phyloP scores from a whole-genome alignment of 2,113 vertebrate genomes.

The Zeus faber region DNA sequence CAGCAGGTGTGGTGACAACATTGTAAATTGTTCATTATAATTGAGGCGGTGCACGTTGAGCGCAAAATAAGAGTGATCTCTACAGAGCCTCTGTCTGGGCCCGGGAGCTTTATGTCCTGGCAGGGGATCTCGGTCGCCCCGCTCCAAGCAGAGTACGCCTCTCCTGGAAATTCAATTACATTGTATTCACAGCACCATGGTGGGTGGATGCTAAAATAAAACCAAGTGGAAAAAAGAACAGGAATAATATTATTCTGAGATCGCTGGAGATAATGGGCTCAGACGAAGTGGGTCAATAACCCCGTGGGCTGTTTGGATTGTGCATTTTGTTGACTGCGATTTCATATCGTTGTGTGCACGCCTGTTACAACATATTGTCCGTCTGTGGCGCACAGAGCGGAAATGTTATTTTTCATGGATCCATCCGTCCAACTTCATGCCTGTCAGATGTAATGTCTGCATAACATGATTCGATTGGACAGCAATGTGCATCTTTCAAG shows the following conservation, averaged over 20 bases:
- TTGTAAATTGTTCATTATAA: no score
- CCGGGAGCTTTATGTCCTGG: constrained; percentile 53
- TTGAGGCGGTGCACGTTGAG: background rate
- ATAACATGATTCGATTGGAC: constrained; percentile 30
- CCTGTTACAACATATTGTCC: constrained; percentile 25
- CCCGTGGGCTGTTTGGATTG: constrained; percentile 24
- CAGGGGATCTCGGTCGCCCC: constrained; percentile 51
- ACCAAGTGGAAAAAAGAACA: constrained; percentile 36
- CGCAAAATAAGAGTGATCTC: constrained; percentile 8
- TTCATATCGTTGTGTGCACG: constrained; percentile 23
- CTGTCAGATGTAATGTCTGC: constrained; percentile 27
- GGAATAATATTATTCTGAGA: constrained; percentile 44
- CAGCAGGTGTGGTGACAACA: constrained; percentile 27
- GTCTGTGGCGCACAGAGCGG: constrained; percentile 20
- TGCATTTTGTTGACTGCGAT: constrained; percentile 20
- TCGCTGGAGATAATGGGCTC: constrained; percentile 47
- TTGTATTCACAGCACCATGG: constrained; percentile 42
- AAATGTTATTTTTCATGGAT: constrained; percentile 48
- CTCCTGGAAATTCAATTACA: constrained; percentile 74
- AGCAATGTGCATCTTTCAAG: constrained; percentile 13
- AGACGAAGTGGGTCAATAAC: constrained; percentile 25
- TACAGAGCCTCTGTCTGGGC: constrained; percentile 30
- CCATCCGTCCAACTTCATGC: constrained; percentile 32
- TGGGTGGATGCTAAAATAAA: constrained; percentile 43
- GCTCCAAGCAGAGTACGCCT: constrained; percentile 47